phyloP scores from a whole-genome alignment of 1,140 invertebrate species.

The Euwallacea fornicatus region DNA sequence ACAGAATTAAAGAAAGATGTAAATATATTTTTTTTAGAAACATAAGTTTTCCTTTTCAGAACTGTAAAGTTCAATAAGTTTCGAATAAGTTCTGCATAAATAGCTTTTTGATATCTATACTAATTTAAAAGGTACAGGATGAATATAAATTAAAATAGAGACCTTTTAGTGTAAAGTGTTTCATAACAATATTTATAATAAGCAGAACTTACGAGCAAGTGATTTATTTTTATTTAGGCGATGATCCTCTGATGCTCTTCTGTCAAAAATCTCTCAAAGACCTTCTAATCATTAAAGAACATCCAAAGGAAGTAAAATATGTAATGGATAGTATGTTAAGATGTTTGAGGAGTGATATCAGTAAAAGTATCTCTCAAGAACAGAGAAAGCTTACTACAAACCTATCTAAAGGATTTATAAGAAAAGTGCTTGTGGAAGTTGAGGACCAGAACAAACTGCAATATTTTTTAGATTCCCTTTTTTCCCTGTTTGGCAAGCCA shows the following conservation, averaged over 20 bases:
- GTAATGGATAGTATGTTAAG: conserved; percentile 35
- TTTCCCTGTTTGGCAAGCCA: conserved; percentile 17
- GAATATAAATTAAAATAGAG: no score
- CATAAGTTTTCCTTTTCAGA: no score
- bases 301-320: conserved; percentile 23
- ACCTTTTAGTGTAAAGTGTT: neutral
- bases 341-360: conserved; percentile 23
- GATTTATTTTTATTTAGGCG: conserved; percentile 24
- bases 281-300: conserved; percentile 30
- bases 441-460: conserved; percentile 31
- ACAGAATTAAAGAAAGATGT: no score
- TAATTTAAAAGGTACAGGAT: neutral
- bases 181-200: neutral
- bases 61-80: no score
- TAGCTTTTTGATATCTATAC: no score
- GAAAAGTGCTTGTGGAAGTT: conserved; percentile 28
- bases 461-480: conserved; percentile 36
- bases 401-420: conserved; percentile 32
- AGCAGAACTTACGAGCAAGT: neutral
- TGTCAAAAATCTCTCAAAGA: conserved; percentile 31
- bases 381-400: conserved; percentile 17
- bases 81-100: no score
- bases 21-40: no score
- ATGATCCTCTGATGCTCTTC: conserved; percentile 12
- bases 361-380: conserved; percentile 7